Evolutionary conservation across 2,888 invertebrate genomes (phyloP), one percentile per base, ranked within the genome.

Genomic region (Athetis lepigone): DNA sequence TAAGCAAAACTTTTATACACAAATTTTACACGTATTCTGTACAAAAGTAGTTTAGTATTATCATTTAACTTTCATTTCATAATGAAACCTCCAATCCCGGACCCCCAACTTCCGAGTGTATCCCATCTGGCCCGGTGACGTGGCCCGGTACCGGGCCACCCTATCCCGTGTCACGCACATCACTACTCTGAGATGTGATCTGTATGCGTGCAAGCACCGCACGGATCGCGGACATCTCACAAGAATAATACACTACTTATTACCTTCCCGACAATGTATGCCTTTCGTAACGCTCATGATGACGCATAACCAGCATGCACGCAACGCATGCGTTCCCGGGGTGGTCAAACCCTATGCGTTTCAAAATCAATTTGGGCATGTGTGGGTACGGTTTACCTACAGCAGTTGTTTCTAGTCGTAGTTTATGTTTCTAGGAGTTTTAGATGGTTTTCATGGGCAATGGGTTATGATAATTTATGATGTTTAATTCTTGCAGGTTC

Each of bases 241-340:
- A 81, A 78, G 74, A 81, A 81, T 81, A 82, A 77, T 80, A 81
- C 77, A 80, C 80, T 81, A 82, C 80, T 81, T 81, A 85, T 81
- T 81, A 78, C 74, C 68, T 72, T 43, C 43, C 13, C 64, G 75
- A 83, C 82, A 81, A 80, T 79, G 77, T 80, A 77, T 76, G 69
- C 70, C 70, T 77, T 81, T 80, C 70, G 81, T 81, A 79, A 81
- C 82, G 80, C 72, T 43, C 83, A 78, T 85, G 85, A 77, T 81
- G 82, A 61, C 77, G 85, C 85, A 86, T 85, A 85, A 81, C 76
- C 65, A 75, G 65, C 69, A 39, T 49, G 73, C 60, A n/a, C 70
- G 50, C 49, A 75, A 65, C 78, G 79, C 80, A 77, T 59, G 63
- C 60, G 67, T 66, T 71, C 47, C 57, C 51, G 70, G 73, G 79